phyloP scores from a whole-genome alignment of 1,140 invertebrate genomes.

The Ooceraea biroi region DNA sequence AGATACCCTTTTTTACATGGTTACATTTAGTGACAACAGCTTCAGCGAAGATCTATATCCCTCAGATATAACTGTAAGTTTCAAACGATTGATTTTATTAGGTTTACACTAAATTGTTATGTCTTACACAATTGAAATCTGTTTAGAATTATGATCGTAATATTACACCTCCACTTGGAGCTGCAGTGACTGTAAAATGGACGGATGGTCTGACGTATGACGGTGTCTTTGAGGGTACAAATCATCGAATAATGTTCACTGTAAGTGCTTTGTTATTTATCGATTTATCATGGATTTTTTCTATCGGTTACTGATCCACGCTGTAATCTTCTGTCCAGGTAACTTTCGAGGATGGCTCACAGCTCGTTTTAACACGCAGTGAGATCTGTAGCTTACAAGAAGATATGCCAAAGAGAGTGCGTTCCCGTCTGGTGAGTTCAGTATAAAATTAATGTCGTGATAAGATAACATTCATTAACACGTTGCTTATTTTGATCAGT shows the following conservation, averaged over 20 bases:
- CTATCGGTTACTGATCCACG: background rate
- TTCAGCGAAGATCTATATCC: slow-evolving; percentile 88
- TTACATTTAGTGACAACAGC: slow-evolving; percentile 90
- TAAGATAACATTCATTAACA: slow-evolving; percentile 26
- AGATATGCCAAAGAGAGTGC: slow-evolving; percentile 86
- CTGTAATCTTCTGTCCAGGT: slow-evolving; percentile 81
- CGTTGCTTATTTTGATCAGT: slow-evolving; percentile 65
- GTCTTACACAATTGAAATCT: background rate
- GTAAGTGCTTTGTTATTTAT: slow-evolving; percentile 81
- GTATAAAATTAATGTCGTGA: slow-evolving; percentile 70
- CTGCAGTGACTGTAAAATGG: slow-evolving; percentile 87
- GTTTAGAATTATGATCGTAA: slow-evolving; percentile 80
- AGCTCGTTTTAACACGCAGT: slow-evolving; percentile 82
- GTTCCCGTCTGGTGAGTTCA: slow-evolving; percentile 86
- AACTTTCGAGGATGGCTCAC: slow-evolving; percentile 86
- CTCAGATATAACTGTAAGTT: slow-evolving; percentile 85
- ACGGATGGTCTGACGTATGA: slow-evolving; percentile 88
- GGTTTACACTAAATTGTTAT: background rate
- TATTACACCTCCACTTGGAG: slow-evolving; percentile 84
- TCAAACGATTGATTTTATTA: background rate
- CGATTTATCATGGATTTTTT: too few species aligned
- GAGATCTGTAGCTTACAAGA: slow-evolving; percentile 86
- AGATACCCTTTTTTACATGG: slow-evolving; percentile 87
- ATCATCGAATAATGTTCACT: slow-evolving; percentile 86
- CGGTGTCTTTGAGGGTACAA: slow-evolving; percentile 87